A percentile compares a stretch with the other conserved stretches of the same genome.
phyloP scores from a whole-genome alignment of 2,113 vertebrate species.

The Sus scrofa region T2T-Sscrofa CM000826.6:152510501-152511000 shows the following conservation, averaged over 20 bases:
- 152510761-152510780: rapidly evolving
- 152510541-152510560: not conserved
- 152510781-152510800: rapidly evolving
- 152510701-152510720: not conserved
- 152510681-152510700: not conserved
- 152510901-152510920: not conserved
- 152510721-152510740: not conserved
- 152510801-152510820: too few species aligned
- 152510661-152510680: too few species aligned
- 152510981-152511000: not conserved
- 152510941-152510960: slow-evolving; percentile 41
- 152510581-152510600: not conserved
- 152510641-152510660: not conserved
- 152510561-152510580: not conserved
- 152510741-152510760: not conserved
- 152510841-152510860: slow-evolving; percentile 65
- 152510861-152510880: rapidly evolving
- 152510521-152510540: not conserved
- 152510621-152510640: not conserved
- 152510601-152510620: not conserved
- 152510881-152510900: rapidly evolving
- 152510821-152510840: rapidly evolving
- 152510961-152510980: slow-evolving; percentile 53
- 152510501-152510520: not conserved
- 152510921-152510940: not conserved